Percentiles rank a stretch among this genome's conserved stretches.
Conservation (phyloP, 2,113 vertebrate species). For the Edolisoma coerulescens region DNA sequence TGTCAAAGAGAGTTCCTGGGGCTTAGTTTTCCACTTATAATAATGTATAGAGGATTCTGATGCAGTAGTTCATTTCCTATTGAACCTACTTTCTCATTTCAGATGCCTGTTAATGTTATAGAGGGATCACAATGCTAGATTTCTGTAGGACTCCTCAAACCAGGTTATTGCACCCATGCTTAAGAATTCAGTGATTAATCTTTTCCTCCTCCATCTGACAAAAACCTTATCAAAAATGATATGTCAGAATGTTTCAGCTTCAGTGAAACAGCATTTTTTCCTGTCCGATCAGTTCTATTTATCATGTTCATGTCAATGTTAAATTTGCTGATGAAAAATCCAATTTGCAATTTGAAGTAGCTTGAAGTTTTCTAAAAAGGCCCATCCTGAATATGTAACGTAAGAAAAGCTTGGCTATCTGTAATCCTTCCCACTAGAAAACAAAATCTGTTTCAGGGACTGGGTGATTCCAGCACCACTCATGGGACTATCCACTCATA, state of each 20-base stretch:
- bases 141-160: neutral
- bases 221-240: neutral
- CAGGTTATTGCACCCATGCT: neutral
- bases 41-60: neutral
- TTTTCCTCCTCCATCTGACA: neutral
- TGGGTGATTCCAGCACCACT: neutral
- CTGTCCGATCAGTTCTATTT: neutral
- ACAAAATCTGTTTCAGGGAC: neutral
- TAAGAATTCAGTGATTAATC: neutral
- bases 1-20: neutral
- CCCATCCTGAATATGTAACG: neutral
- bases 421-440: neutral
- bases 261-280: neutral
- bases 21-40: neutral
- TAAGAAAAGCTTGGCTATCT: neutral
- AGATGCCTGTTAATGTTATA: neutral
- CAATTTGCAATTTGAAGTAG: neutral
- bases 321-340: slow-evolving; percentile 23
- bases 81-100: neutral
- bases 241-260: neutral
- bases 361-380: neutral
- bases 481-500: neutral
- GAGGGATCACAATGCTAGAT: neutral
- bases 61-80: neutral
- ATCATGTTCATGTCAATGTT: neutral